Conservation (phyloP, 2,888 invertebrate genomes). For the Aleiodes alternator region DNA sequence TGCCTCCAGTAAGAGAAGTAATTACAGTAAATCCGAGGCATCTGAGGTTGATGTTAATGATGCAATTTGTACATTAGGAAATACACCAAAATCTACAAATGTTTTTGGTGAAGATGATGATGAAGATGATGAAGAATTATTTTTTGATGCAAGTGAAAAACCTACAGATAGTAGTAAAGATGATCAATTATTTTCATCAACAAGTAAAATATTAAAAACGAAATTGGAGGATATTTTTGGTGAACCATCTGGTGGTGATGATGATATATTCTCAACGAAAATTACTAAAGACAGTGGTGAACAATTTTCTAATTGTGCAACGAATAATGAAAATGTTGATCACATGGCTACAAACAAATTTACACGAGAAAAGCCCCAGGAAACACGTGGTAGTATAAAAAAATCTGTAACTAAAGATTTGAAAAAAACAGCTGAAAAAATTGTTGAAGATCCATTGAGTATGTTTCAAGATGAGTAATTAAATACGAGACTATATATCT, state of each 20-base stretch:
- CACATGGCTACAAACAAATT: slow-evolving; percentile 63
- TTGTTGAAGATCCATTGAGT: slow-evolving; percentile 71
- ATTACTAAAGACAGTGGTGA: slow-evolving; percentile 51
- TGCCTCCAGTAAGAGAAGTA: slow-evolving; percentile 36
- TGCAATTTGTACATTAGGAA: slow-evolving; percentile 42
- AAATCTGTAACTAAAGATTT: slow-evolving; percentile 67
- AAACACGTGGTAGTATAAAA: slow-evolving; percentile 55
- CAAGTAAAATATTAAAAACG: slow-evolving; percentile 56
- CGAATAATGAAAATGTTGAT: slow-evolving; percentile 57
- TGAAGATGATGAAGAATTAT: slow-evolving; percentile 55
- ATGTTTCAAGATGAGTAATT: slow-evolving; percentile 67
- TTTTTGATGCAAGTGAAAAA: slow-evolving; percentile 51
- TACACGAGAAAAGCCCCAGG: slow-evolving; percentile 15
- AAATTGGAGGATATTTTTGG: slow-evolving; percentile 67
- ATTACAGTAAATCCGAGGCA: slow-evolving; percentile 43
- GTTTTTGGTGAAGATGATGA: slow-evolving; percentile 58
- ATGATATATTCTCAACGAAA: slow-evolving; percentile 66
- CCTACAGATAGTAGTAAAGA: slow-evolving; percentile 54
- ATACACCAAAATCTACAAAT: slow-evolving; percentile 52
- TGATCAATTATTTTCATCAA: slow-evolving; percentile 46
- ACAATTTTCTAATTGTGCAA: slow-evolving; percentile 43
- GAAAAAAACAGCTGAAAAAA: slow-evolving; percentile 71
- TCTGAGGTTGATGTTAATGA: slow-evolving; percentile 42
- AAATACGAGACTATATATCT: background rate
- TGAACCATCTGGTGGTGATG: slow-evolving; percentile 67